These are phyloP conservation scores for Paramuricea clavata DNA, from an alignment of 92 coral and sea anemone species.

Conservation along the genomic window DNA sequence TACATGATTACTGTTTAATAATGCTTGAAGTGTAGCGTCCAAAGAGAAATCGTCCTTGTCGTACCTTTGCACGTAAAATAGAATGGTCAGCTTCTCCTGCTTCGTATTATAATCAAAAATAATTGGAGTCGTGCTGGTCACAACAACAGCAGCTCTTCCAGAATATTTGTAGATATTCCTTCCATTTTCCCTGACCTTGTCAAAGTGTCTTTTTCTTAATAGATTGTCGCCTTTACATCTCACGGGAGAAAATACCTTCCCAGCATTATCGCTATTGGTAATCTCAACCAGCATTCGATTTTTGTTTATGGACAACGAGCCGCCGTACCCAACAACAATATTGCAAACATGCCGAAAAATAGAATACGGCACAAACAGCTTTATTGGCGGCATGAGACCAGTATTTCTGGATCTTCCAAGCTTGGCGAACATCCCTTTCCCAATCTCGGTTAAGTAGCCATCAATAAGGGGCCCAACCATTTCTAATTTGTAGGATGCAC, in stretches of 20 bases:
- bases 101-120: constrained; percentile 5
- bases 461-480: constrained; percentile 62
- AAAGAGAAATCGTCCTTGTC: background rate
- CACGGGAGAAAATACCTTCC: constrained; percentile 53
- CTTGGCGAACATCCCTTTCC: constrained; percentile 15
- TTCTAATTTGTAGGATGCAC: constrained; percentile 44
- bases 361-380: constrained; percentile 44
- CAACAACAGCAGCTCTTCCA: constrained; percentile 57
- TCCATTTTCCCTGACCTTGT: constrained; percentile 42
- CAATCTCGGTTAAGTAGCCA: constrained; percentile 55
- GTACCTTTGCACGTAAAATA: constrained; percentile 13
- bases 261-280: constrained; percentile 39
- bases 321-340: constrained; percentile 48
- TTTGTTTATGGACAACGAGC: background rate
- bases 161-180: background rate
- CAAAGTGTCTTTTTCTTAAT: constrained; percentile 55
- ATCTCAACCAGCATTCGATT: background rate
- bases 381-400: constrained; percentile 53
- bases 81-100: constrained; percentile 19
- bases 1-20: no score
- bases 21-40: background rate
- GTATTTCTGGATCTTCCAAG: constrained; percentile 63
- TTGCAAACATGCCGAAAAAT: constrained; percentile 34
- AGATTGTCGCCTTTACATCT: constrained; percentile 52
- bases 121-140: constrained; percentile 51